A percentile compares a stretch with the other conserved stretches of the same genome.
phyloP scores from a whole-genome alignment of 2,888 invertebrate genomes.

The Thysanoteuthis rhombus region DNA sequence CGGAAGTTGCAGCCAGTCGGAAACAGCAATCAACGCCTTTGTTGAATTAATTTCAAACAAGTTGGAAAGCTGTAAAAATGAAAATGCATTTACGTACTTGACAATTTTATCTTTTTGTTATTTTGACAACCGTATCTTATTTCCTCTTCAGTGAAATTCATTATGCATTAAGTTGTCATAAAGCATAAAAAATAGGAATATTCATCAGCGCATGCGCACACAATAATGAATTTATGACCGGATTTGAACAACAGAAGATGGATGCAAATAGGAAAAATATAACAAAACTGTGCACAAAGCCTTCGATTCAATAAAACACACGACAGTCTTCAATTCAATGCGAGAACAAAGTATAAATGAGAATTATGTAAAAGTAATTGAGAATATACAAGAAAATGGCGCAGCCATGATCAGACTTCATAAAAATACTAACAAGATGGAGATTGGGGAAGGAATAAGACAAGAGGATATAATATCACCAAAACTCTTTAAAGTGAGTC shows the following conservation, averaged over 20 bases:
- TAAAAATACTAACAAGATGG: no score
- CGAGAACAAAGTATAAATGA: no score
- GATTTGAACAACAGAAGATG: background rate
- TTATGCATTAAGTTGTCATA: conserved; percentile 12
- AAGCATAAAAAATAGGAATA: background rate
- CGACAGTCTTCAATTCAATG: no score
- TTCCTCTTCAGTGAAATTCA: background rate
- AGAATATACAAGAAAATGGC: no score
- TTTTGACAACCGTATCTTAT: background rate
- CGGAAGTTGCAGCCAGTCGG: background rate
- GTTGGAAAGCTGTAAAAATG: background rate
- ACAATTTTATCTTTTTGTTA: background rate
- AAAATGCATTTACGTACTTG: background rate
- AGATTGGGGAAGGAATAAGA: no score
- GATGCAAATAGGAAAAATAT: background rate
- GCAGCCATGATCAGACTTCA: no score
- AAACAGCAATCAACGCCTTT: background rate
- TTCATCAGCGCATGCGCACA: background rate
- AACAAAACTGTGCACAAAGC: no score
- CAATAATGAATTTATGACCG: background rate
- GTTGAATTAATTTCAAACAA: background rate
- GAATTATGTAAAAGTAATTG: no score
- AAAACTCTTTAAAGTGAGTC: no score
- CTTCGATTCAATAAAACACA: no score
- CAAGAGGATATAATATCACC: no score